These are phyloP conservation scores for Trypoxylus dichotomus DNA, from an alignment of 1,140 invertebrate genomes.

Conservation along the genomic window DNA sequence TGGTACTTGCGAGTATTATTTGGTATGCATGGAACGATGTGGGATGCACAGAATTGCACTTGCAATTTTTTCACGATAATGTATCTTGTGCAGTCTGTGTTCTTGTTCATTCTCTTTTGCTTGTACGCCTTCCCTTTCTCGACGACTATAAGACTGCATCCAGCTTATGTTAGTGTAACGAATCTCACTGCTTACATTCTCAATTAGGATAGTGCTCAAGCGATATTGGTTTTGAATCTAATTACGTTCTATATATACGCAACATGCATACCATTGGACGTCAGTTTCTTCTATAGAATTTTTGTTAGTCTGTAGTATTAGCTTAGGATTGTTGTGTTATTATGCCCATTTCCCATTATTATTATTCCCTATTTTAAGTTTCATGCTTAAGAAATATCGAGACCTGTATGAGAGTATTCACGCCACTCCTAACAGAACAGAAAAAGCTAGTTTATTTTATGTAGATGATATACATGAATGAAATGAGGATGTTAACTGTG, in stretches of 20 bases:
- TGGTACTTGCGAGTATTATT: conserved; percentile 19
- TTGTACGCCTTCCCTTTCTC: not conserved
- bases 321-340: too few relatives aligned
- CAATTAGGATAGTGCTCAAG: not conserved
- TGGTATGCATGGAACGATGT: conserved; percentile 9
- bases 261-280: not conserved
- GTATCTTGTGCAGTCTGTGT: not conserved
- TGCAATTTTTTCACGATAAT: not conserved
- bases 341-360: too few relatives aligned
- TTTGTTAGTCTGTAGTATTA: too few relatives aligned
- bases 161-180: conserved; percentile 14
- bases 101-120: not conserved
- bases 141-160: not conserved
- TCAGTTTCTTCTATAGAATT: not conserved
- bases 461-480: too few relatives aligned
- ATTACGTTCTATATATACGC: not conserved
- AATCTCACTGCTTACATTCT: not conserved
- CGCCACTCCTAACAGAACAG: too few relatives aligned
- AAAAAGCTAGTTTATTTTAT: too few relatives aligned
- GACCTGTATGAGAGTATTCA: too few relatives aligned
- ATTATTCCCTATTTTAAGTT: too few relatives aligned
- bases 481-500: too few relatives aligned
- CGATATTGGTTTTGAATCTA: not conserved
- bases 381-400: too few relatives aligned
- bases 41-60: conserved; percentile 6